phyloP scores from a whole-genome alignment of 2,113 vertebrate genomes.

The Pachypanchax playfairii region DNA sequence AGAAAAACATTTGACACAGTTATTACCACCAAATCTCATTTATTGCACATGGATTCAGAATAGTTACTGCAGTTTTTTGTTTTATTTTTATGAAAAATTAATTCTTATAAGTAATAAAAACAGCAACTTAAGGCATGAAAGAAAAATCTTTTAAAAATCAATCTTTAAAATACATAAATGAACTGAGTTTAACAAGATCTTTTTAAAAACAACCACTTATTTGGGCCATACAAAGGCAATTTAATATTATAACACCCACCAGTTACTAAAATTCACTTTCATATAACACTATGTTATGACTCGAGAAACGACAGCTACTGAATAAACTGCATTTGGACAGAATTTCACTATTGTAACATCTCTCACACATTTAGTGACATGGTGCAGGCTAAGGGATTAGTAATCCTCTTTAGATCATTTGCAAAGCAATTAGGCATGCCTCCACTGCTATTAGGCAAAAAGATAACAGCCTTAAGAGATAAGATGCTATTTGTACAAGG shows the following conservation, averaged over 20 bases:
- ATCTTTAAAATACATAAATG: constrained; percentile 31
- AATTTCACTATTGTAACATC: constrained; percentile 54
- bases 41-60: constrained; percentile 57
- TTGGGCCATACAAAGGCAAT: constrained; percentile 16
- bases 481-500: constrained; percentile 73
- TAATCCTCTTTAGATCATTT: constrained; percentile 78
- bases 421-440: constrained; percentile 77
- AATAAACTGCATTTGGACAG: constrained; percentile 42
- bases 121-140: constrained; percentile 25
- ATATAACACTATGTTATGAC: constrained; percentile 7
- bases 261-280: constrained; percentile 21
- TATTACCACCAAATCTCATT: constrained; percentile 28
- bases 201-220: no score
- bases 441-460: constrained; percentile 69
- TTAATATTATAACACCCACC: constrained; percentile 12
- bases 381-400: constrained; percentile 43
- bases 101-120: constrained; percentile 16
- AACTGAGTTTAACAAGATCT: constrained; percentile 8
- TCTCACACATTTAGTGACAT: constrained; percentile 64
- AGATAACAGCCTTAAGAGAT: constrained; percentile 73
- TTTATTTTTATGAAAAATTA: constrained; percentile 28
- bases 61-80: constrained; percentile 30
- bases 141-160: constrained; percentile 18
- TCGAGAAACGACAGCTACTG: constrained; percentile 16
- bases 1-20: constrained; percentile 1